Base-by-base conservation (phyloP, 2,888 invertebrate species). In the Itoplectis maculator region DNA sequence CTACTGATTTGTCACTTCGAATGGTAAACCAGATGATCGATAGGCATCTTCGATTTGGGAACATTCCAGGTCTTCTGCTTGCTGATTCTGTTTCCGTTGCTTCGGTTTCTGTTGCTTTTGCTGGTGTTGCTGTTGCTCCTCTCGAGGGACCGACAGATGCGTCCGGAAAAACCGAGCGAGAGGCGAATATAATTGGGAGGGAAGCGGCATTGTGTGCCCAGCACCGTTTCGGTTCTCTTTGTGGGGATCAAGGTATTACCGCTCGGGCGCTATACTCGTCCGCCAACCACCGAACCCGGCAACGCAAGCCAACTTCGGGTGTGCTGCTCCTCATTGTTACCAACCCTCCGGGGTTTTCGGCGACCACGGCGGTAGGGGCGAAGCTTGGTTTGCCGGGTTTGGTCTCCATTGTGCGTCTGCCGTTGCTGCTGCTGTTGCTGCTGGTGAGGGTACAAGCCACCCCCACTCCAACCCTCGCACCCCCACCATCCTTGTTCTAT, bases 211-310 rank as follows among this genome's bases (percentile, higher is more conserved):
- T 86, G 88, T 88, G 84, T 79, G 77, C 82, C 83, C 79, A n/a
- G n/a, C n/a, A 69, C 70, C 73, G 86, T 88, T 81, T 88, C 87
- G 88, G 84, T 87, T 88, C 87, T 88, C 88, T 89, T 88, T 89
- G 88, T 88, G 85, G 87, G n/a, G 90, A 90, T 90, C 88, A 90
- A 89, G 88, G 90, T 86, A 89, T 90, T 90, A 88, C 86, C 74
- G 83, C 84, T 85, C 83, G 78, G 45, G 75, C 79, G 75, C 79
- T 42, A n/a, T n/a, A n/a, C n/a, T n/a, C n/a, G n/a, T n/a, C n/a
- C 82, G 56, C 63, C 70, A 73, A 84, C 47, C 83, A 79, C 83
- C 83, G 86, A n/a, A n/a, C n/a, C 86, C 84, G 86, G 85, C 86
- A 81, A 85, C 82, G 65, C 79, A 65, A 77, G 23, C 77, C 72